phyloP scores from a whole-genome alignment of 2,113 vertebrate genomes.

The Proterorhinus semilunaris region DNA sequence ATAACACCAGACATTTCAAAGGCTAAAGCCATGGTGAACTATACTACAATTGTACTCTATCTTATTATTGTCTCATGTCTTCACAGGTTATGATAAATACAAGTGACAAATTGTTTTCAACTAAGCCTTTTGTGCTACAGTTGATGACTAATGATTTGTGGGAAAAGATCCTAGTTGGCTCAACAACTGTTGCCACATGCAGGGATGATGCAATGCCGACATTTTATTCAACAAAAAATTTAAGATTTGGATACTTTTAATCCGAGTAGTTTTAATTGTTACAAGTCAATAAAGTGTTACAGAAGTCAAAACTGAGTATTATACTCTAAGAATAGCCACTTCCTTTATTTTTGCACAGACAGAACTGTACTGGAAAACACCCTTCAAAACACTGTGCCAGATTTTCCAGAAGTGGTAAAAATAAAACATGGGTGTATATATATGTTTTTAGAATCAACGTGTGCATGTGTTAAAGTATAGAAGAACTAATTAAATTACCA shows the following conservation, averaged over 20 bases:
- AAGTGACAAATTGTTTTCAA: conserved; percentile 60
- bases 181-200: conserved; percentile 43
- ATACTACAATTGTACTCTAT: conserved; percentile 11
- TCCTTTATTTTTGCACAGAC: conserved; percentile 56
- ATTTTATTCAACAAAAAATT: conserved; percentile 48
- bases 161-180: conserved; percentile 63
- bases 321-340: conserved; percentile 62
- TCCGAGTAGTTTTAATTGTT: neutral
- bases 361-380: conserved; percentile 58
- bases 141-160: conserved; percentile 63
- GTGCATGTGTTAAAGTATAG: neutral
- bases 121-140: conserved; percentile 46
- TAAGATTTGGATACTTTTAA: conserved; percentile 32
- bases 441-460: neutral
- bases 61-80: conserved; percentile 47
- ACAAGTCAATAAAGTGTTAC: neutral
- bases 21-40: conserved; percentile 9
- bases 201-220: conserved; percentile 63
- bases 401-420: conserved; percentile 53
- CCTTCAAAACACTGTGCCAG: conserved; percentile 24
- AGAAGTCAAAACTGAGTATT: conserved; percentile 24
- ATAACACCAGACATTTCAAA: conserved; percentile 7
- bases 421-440: conserved; percentile 15
- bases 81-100: conserved; percentile 49
- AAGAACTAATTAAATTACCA: neutral